Conservation (phyloP, 1,140 invertebrate species). For the Nasonia vitripennis region DNA sequence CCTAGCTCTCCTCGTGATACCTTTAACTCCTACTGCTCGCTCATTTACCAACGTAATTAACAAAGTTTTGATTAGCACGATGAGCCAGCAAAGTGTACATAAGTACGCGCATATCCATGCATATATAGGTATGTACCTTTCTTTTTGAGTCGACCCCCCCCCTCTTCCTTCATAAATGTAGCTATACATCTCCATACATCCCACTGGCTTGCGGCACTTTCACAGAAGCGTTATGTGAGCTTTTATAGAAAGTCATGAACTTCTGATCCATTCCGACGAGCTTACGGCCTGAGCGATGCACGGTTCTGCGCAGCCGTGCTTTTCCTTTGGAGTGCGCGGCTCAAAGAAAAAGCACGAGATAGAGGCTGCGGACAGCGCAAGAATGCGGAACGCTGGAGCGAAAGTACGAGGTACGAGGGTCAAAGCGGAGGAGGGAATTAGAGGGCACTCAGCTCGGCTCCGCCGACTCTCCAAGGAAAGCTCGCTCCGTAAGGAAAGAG, state of each 20-base stretch:
- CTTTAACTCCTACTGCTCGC: constrained; percentile 27
- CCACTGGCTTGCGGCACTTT: background rate
- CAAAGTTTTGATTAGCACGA: constrained; percentile 52
- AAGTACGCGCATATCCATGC: background rate
- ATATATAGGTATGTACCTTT: background rate
- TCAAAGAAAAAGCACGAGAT: background rate
- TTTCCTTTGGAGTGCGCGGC: background rate
- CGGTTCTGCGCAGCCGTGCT: background rate
- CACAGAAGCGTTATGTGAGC: background rate
- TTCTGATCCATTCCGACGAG: constrained; percentile 16
- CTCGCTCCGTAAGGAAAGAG: background rate
- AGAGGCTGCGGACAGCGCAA: background rate
- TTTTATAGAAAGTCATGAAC: constrained; percentile 21
- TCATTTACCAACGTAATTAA: constrained; percentile 51
- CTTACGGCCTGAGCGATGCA: constrained; percentile 21
- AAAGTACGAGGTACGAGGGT: constrained; percentile 1
- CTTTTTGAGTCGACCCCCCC: background rate
- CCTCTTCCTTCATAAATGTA: background rate
- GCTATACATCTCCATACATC: too few species aligned
- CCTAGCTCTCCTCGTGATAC: background rate
- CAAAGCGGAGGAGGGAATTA: constrained; percentile 5
- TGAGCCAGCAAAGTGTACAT: constrained; percentile 39
- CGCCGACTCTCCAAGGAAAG: background rate
- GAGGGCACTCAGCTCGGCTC: background rate
- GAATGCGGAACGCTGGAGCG: background rate